These are phyloP conservation scores for Ephydatia muelleri DNA, from an alignment of 37 sponge, comb jelly and placozoan genomes.

Conservation along the genomic window DNA sequence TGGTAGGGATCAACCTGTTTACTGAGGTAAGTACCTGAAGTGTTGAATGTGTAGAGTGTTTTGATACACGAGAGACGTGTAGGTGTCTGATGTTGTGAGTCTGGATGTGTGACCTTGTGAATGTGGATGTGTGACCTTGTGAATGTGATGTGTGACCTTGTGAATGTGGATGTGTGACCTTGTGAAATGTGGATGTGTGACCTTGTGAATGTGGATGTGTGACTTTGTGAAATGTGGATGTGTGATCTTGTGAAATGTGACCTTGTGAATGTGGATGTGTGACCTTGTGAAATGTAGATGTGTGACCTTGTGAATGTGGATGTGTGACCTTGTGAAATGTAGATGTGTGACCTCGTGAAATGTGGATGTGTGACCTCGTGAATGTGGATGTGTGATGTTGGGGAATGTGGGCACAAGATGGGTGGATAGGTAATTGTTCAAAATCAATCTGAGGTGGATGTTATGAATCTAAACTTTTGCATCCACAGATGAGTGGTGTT, in stretches of 20 bases:
- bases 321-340: background rate
- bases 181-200: slow-evolving; percentile 4
- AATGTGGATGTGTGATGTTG: too few species aligned
- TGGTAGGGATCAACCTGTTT: slow-evolving; percentile 8
- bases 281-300: background rate
- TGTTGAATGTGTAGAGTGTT: background rate
- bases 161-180: slow-evolving; percentile 16
- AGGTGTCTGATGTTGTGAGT: too few species aligned
- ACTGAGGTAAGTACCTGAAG: background rate
- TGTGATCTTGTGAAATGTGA: too few species aligned
- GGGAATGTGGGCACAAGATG: too few species aligned
- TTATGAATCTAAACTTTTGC: background rate
- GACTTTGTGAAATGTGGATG: background rate
- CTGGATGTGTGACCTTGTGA: too few species aligned
- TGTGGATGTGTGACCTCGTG: too few species aligned
- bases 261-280: too few species aligned
- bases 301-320: background rate
- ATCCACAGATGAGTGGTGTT: background rate
- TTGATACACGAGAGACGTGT: background rate
- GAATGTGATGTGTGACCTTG: background rate
- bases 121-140: too few species aligned
- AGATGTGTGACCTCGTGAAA: background rate
- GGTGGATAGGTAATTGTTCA: too few species aligned
- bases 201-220: background rate
- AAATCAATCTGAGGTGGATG: too few species aligned